phyloP scores from a whole-genome alignment of 2,113 vertebrate species.

The Ictidomys tridecemlineatus region DNA sequence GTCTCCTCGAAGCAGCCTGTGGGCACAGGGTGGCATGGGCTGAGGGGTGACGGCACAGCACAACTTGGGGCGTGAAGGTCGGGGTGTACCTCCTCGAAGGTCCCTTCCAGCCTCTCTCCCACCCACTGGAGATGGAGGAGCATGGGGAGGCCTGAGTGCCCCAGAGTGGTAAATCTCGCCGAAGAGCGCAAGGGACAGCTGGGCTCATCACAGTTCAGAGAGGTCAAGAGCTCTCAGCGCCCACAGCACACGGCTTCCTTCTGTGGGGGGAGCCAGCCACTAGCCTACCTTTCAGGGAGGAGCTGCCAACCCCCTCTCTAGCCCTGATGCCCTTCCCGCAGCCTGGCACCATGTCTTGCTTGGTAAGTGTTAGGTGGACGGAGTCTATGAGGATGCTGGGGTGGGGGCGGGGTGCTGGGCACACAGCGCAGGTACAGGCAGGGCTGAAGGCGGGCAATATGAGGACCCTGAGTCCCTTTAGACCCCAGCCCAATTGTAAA shows the following conservation, averaged over 20 bases:
- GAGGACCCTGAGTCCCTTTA: background rate
- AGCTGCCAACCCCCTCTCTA: background rate
- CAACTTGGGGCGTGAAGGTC: rapidly evolving
- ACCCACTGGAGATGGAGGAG: background rate
- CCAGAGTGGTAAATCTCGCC: background rate
- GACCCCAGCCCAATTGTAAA: background rate
- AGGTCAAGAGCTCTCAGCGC: background rate
- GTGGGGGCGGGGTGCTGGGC: background rate
- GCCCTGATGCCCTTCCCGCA: background rate
- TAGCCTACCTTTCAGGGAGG: background rate
- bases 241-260: background rate
- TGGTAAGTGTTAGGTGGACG: background rate
- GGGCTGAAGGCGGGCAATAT: background rate
- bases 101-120: background rate
- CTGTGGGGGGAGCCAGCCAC: background rate
- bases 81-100: background rate
- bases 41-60: background rate
- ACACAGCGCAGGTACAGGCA: background rate
- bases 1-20: slow-evolving; percentile 88
- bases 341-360: background rate
- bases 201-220: background rate
- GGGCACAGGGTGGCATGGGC: background rate
- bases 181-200: background rate
- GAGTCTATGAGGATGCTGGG: background rate
- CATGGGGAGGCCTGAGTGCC: background rate